These are phyloP conservation scores for Neoascia interrupta DNA, from an alignment of 2,888 invertebrate species.

Conservation along the genomic window DNA sequence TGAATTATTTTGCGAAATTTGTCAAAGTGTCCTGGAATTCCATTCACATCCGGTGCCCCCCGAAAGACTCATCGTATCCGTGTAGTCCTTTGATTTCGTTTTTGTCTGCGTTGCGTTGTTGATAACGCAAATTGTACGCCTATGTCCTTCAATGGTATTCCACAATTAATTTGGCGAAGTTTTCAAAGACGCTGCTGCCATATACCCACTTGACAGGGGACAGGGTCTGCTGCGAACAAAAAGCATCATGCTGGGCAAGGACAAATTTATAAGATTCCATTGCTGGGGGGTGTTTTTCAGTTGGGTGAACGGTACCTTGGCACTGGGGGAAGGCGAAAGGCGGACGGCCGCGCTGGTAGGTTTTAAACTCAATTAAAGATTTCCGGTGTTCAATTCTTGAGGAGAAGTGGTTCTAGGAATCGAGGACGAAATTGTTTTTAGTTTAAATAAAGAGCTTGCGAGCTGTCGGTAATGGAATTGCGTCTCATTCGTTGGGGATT, in stretches of 20 bases:
- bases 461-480: too few relatives aligned
- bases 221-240: too few relatives aligned
- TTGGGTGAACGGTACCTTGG: too few relatives aligned
- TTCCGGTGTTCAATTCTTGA: slow-evolving; percentile 25
- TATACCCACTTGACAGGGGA: not conserved
- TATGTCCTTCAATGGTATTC: slow-evolving; percentile 40
- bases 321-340: not conserved
- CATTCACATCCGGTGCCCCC: slow-evolving; percentile 26
- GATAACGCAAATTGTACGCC: slow-evolving; percentile 28
- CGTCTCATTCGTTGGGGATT: too few relatives aligned
- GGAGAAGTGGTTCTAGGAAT: not conserved
- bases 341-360: not conserved
- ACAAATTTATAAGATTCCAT: too few relatives aligned
- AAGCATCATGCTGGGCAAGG: too few relatives aligned
- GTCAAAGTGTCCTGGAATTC: slow-evolving; percentile 59
- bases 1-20: slow-evolving; percentile 62
- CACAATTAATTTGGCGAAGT: slow-evolving; percentile 39
- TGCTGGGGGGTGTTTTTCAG: too few relatives aligned
- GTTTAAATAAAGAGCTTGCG: too few relatives aligned
- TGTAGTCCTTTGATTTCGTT: slow-evolving; percentile 27
- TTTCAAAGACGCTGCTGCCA: slow-evolving; percentile 4
- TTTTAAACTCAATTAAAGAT: slow-evolving; percentile 46
- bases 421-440: slow-evolving; percentile 16
- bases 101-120: not conserved
- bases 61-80: not conserved